Evolutionary conservation across 2,113 vertebrate species (phyloP), one percentile per base, ranked within the genome.

Genomic region (Peromyscus polionotus): DNA sequence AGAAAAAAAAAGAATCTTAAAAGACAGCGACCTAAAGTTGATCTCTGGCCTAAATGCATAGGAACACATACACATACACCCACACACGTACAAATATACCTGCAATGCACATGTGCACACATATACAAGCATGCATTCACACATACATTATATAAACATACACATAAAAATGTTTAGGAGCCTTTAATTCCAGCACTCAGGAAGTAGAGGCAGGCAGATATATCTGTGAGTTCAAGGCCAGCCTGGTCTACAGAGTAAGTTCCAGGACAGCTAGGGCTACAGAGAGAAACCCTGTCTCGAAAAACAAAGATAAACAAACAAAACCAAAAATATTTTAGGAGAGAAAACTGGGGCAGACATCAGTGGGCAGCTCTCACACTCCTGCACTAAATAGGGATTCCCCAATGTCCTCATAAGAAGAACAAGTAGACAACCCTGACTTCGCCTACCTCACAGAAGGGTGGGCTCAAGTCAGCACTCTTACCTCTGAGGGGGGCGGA

Each of bases 401-500:
- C 65, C 67, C 48, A 28, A n/a, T 28, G 22, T 88, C 33, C n/a
- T 88, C 19, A 16, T 70, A n/a, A 72, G 54, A 73, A 42, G 65
- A 88, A 39, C 48, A 72, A 57, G 36, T 4, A 72, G 86, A 90
- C 80, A 87, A 90, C 39, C n/a, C 39, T 31, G 59, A 9, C 68
- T 73, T 75, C 42, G 24, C 31, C 65, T 45, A 45, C 90, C 70
- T 31, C 63, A 51, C n/a, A 80, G 63, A 92, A 65, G 68, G 54
- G 12, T 2, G 22, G 73, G 75, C 57, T 91, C 31, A 16, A 76
- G 6, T 68, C n/a, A 93, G 0, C 2, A 3, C 10, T 90, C 98
- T 98, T 98, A 99, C 99, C 98, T 99, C 99, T 0, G 99, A 98
- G 22, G 99, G 99, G 0, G 99, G 98, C 1, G 98, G 98, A 0